phyloP scores from a whole-genome alignment of 2,888 invertebrate genomes.

The Eulithis prunata region DNA sequence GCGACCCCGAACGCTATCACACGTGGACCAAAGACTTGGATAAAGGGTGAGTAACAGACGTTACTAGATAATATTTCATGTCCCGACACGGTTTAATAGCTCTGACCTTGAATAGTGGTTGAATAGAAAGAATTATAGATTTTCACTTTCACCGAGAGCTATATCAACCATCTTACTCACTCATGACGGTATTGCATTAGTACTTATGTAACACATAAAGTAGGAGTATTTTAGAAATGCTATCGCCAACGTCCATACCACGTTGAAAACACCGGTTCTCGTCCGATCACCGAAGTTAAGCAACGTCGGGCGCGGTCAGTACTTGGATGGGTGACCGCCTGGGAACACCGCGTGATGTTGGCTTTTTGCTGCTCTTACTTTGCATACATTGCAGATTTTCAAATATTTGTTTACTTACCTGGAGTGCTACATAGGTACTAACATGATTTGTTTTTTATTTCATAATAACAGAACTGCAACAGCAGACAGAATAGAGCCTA shows the following conservation, averaged over 20 bases:
- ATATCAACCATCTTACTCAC: neutral
- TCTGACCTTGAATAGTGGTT: too few species aligned
- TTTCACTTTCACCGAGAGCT: neutral
- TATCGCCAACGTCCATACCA: slow-evolving; percentile 63
- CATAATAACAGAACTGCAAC: slow-evolving; percentile 44
- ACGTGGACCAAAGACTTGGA: slow-evolving; percentile 52
- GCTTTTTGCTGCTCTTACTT: slow-evolving; percentile 50
- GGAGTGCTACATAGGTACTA: too few species aligned
- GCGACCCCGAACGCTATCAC: slow-evolving; percentile 51
- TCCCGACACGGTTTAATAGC: too few species aligned
- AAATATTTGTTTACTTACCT: neutral
- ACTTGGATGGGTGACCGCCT: slow-evolving; percentile 82
- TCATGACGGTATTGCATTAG: slow-evolving; percentile 19
- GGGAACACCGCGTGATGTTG: slow-evolving; percentile 62
- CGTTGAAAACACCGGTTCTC: slow-evolving; percentile 71
- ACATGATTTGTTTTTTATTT: neutral
- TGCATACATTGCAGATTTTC: neutral
- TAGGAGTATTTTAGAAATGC: neutral
- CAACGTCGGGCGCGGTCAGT: slow-evolving; percentile 80
- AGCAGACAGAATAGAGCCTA: slow-evolving; percentile 50
- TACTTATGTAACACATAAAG: neutral
- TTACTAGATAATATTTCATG: too few species aligned
- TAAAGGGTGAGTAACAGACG: slow-evolving; percentile 52
- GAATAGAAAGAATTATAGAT: too few species aligned
- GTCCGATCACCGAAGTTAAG: slow-evolving; percentile 82